Conservation (phyloP, 1,140 invertebrate species). For the Pogonomyrmex californicus region DNA sequence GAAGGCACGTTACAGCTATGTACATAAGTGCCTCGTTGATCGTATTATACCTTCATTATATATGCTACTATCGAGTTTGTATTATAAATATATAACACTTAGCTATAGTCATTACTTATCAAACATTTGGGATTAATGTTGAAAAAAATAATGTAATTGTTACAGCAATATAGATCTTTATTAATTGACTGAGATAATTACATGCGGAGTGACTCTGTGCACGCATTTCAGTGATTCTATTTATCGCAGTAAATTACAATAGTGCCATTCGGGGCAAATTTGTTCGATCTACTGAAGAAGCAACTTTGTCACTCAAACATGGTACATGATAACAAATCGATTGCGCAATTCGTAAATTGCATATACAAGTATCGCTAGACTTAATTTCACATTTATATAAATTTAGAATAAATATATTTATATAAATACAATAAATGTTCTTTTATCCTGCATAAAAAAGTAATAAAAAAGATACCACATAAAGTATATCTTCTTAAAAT, state of each 20-base stretch:
- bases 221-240: conserved; percentile 57
- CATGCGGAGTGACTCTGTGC: conserved; percentile 60
- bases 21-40: conserved; percentile 33
- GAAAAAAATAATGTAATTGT: conserved; percentile 48
- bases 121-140: conserved; percentile 58
- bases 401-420: conserved; percentile 75
- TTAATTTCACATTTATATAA: conserved; percentile 58
- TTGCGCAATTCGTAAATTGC: conserved; percentile 58
- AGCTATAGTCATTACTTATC: conserved; percentile 44
- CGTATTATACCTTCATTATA: conserved; percentile 48
- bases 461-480: conserved; percentile 37
- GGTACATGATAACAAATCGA: conserved; percentile 40
- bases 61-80: conserved; percentile 29
- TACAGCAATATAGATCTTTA: conserved; percentile 52
- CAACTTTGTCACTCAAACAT: conserved; percentile 62
- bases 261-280: conserved; percentile 80
- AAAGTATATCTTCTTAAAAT: conserved; percentile 41
- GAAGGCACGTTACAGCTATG: not conserved
- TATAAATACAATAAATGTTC: conserved; percentile 65
- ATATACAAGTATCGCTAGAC: conserved; percentile 56
- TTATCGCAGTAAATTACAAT: conserved; percentile 72
- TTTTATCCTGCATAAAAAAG: conserved; percentile 17
- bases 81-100: conserved; percentile 45
- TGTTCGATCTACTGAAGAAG: conserved; percentile 64
- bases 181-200: conserved; percentile 71